These are phyloP conservation scores for Turdus rufiventris DNA, from an alignment of 2,113 vertebrate species.

Conservation along the genomic window DNA sequence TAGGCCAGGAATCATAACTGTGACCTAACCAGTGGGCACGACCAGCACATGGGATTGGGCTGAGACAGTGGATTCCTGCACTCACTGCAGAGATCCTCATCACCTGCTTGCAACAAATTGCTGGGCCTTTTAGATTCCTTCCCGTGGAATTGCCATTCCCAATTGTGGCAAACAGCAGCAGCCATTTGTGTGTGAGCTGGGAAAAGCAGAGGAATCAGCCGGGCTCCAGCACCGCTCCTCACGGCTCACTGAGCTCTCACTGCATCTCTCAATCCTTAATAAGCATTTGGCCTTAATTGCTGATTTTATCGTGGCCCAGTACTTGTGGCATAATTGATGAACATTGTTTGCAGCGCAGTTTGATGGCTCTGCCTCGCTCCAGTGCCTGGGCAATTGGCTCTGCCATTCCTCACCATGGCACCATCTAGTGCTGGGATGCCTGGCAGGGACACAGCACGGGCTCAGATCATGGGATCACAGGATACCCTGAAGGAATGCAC, in stretches of 20 bases:
- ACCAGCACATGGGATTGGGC: neutral
- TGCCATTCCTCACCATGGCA: rapidly evolving
- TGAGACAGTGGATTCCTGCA: neutral
- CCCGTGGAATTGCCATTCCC: neutral
- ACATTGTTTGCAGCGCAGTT: neutral
- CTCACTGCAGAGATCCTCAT: rapidly evolving
- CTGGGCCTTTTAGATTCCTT: neutral
- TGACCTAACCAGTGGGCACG: neutral
- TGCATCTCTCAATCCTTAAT: neutral
- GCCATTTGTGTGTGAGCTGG: neutral
- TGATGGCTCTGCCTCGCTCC: neutral
- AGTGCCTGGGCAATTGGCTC: neutral
- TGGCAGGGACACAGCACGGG: neutral
- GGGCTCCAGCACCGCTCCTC: neutral
- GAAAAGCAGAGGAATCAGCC: neutral
- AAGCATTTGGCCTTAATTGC: constrained; percentile 41
- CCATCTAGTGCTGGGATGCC: neutral
- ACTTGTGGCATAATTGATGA: neutral
- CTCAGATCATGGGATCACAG: rapidly evolving
- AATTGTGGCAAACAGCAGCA: neutral
- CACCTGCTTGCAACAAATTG: neutral
- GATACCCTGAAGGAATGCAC: neutral
- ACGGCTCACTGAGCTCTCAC: neutral
- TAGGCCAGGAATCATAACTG: neutral
- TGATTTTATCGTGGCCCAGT: neutral